A percentile compares a stretch with the other conserved stretches of the same genome.
phyloP scores from a whole-genome alignment of 2,888 invertebrate genomes.

The Dicyrtomina minuta region DNA sequence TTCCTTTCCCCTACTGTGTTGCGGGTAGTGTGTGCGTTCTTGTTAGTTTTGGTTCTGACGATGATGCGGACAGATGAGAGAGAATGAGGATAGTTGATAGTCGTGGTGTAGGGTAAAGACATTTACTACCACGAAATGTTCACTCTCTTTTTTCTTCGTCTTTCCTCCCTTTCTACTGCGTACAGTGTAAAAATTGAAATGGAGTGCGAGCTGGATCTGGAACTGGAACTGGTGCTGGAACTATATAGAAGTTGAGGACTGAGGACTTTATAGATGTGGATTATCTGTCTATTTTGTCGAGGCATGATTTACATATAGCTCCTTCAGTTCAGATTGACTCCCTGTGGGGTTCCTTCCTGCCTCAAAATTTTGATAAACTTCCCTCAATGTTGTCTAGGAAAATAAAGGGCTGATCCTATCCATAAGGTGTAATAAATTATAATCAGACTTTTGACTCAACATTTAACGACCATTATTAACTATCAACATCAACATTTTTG shows the following conservation, averaged over 20 bases:
- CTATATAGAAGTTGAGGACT: too few species aligned
- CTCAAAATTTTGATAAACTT: constrained; percentile 34
- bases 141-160: too few species aligned
- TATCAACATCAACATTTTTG: not conserved
- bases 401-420: constrained; percentile 27
- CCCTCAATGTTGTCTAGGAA: constrained; percentile 24
- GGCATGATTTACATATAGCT: constrained; percentile 34
- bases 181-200: not conserved
- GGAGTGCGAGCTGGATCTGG: not conserved
- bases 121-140: too few species aligned
- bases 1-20: too few species aligned
- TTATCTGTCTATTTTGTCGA: constrained; percentile 1
- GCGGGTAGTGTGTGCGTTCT: too few species aligned
- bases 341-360: constrained; percentile 29
- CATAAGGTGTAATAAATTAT: constrained; percentile 29
- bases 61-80: too few species aligned
- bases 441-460: not conserved
- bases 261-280: not conserved
- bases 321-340: constrained; percentile 19
- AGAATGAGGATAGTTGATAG: too few species aligned
- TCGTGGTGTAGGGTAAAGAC: too few species aligned
- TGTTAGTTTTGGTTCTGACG: too few species aligned
- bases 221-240: not conserved
- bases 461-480: not conserved
- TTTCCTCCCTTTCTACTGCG: too few species aligned